Conservation (phyloP, 2,797 vertebrate genomes). For the Sparidentex hasta region DNA sequence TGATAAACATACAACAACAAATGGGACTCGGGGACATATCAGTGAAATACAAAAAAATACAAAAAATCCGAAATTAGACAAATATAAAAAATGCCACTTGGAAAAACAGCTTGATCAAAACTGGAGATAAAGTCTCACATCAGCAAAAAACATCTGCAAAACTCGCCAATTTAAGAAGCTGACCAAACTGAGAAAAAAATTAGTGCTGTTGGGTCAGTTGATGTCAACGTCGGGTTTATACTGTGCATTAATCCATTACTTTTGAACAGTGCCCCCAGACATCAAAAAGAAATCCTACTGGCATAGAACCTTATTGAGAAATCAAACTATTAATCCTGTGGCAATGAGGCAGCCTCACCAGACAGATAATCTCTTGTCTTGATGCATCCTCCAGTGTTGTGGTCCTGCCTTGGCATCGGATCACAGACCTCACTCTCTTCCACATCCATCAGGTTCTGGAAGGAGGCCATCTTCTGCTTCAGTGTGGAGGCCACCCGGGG, state of each 20-base stretch:
- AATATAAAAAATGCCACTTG: conserved; percentile 9
- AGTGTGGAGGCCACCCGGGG: conserved; percentile 75
- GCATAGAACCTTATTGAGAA: conserved; percentile 57
- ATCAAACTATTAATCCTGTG: conserved; percentile 72
- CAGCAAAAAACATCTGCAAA: conserved; percentile 42
- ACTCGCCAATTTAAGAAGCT: conserved; percentile 31
- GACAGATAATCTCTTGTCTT: conserved; percentile 77
- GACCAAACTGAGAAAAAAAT: conserved; percentile 42
- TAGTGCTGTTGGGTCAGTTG: conserved; percentile 33
- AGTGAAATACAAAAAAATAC: conserved; percentile 13
- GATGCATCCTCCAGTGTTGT: conserved; percentile 66
- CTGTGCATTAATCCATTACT: conserved; percentile 57
- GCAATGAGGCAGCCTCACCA: conserved; percentile 77
- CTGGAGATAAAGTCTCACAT: conserved; percentile 20
- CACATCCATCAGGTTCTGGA: conserved; percentile 84
- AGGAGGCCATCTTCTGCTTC: conserved; percentile 86
- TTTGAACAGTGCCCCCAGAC: conserved; percentile 58
- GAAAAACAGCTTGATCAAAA: conserved; percentile 32
- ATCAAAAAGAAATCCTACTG: conserved; percentile 65
- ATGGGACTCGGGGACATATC: conserved; percentile 14
- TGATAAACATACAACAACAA: conserved; percentile 61
- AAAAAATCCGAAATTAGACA: conserved; percentile 20
- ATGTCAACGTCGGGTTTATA: conserved; percentile 47
- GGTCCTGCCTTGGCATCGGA: conserved; percentile 60
- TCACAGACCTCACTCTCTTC: conserved; percentile 75